These are phyloP conservation scores for Oscheius sp. DNA, from an alignment of 2,888 invertebrate genomes.

Conservation along the genomic window DNA sequence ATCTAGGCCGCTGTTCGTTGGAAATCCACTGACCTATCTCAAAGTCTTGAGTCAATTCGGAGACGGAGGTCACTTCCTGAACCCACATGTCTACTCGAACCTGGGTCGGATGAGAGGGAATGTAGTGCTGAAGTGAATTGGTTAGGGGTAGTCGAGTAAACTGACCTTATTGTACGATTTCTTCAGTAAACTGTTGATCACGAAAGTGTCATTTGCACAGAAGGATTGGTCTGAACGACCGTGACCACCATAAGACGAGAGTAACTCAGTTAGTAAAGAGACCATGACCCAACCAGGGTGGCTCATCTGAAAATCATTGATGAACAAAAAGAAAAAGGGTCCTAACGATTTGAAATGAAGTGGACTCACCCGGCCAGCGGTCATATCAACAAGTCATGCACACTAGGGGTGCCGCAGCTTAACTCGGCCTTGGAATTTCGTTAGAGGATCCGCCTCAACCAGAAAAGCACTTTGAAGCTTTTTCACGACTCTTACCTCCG, in stretches of 20 bases:
- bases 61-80: constrained; percentile 73
- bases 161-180: constrained; percentile 67
- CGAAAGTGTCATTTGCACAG: constrained; percentile 72
- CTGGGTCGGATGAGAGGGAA: constrained; percentile 71
- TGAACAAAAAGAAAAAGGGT: neutral
- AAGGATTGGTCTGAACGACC: constrained; percentile 42
- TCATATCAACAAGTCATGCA: constrained; percentile 34
- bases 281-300: constrained; percentile 74
- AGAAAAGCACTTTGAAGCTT: constrained; percentile 3
- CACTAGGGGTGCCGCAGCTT: constrained; percentile 8
- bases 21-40: constrained; percentile 64
- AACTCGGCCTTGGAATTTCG: constrained; percentile 15
- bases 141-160: neutral
- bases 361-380: constrained; percentile 35
- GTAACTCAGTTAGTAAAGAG: constrained; percentile 71
- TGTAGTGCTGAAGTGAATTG: constrained; percentile 65
- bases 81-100: constrained; percentile 73
- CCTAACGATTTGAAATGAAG: constrained; percentile 6
- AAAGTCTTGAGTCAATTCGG: constrained; percentile 73
- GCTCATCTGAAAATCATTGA: constrained; percentile 61
- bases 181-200: constrained; percentile 70
- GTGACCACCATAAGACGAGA: constrained; percentile 63
- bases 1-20: neutral
- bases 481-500: too few species aligned
- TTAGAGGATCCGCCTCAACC: constrained; percentile 17